Base-by-base conservation (phyloP, 2,113 vertebrate species). In the Cyphomyrus plagiostoma region DNA sequence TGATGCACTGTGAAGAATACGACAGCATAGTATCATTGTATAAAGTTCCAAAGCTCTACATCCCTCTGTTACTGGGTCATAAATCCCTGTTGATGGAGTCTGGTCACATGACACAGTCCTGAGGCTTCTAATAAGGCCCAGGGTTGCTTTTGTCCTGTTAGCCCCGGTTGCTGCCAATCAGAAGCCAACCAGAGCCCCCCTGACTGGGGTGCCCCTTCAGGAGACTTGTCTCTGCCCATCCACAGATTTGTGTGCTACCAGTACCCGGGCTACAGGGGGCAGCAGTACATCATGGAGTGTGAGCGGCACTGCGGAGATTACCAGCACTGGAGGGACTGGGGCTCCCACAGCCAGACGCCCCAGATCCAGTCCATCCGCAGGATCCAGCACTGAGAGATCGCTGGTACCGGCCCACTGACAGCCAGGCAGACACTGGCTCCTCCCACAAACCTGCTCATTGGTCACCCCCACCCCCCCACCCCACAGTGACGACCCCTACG, bases 261-360 rank as follows among this genome's bases (percentile, higher is more conserved):
- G 94, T 94, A 93, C 92, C 94, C 96, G 1, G 96, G 96, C 87
- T 97, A 96, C 94, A 96, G 95, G 88, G 96, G 96, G 83, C 95
- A 96, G 93, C 96, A 97, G 94, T 97, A 97, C 94, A 96, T 97
- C 93, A 96, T 96, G 96, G 96, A 96, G 95, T 96, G 95, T 84
- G 96, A 97, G 93, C 95, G 94, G 91, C 95, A 97, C 92, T 96
- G 94, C 17, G 95, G 96, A 89, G 96, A 96, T 91, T 97, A 96
- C 93, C 95, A 96, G 94, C 95, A 96, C 94, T 97, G 96, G 95
- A 96, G 89, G 92, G 95, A 94, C 94, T 96, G 95, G 95, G 96
- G 96, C 77, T 96, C 96, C 88, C 96, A 97, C 94, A 94, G 95
- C 90, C 96, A 96, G 95, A 97, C 95, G 82, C 95, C 96, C 88